These are phyloP conservation scores for Hippoglossus stenolepis DNA, from an alignment of 2,113 vertebrate genomes.

Conservation along the genomic window DNA sequence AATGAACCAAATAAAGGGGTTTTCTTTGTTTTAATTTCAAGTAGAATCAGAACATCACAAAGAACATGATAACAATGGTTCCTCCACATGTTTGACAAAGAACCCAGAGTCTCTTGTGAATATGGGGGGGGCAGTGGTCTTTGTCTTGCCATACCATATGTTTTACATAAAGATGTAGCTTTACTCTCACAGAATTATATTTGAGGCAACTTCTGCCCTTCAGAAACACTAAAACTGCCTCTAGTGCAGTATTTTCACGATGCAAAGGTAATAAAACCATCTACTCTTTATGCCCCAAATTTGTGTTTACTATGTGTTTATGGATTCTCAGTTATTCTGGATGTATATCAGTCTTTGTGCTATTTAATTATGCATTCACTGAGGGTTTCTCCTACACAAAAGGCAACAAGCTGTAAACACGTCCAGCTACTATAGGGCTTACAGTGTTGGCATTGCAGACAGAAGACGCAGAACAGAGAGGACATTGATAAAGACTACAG, in stretches of 20 bases:
- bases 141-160: slow-evolving; percentile 16
- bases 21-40: background rate
- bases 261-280: slow-evolving; percentile 25
- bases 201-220: slow-evolving; percentile 8
- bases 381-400: slow-evolving; percentile 7
- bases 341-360: slow-evolving; percentile 24
- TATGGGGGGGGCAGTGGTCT: slow-evolving; percentile 10
- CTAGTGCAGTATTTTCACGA: slow-evolving; percentile 28
- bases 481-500: slow-evolving; percentile 34
- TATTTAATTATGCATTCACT: slow-evolving; percentile 38
- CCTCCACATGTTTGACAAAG: slow-evolving; percentile 7
- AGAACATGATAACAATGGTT: background rate
- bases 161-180: slow-evolving; percentile 31
- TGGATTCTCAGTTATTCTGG: slow-evolving; percentile 19
- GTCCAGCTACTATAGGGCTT: slow-evolving; percentile 1
- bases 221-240: slow-evolving; percentile 47
- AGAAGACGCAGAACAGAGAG: slow-evolving; percentile 8
- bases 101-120: background rate
- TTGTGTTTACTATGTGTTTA: slow-evolving; percentile 31
- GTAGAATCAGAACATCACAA: slow-evolving; percentile 10
- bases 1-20: background rate
- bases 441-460: slow-evolving; percentile 16
- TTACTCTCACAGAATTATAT: slow-evolving; percentile 5
- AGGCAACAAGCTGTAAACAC: background rate
- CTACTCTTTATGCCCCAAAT: slow-evolving; percentile 16